Percentiles rank a stretch among this genome's conserved stretches.
phyloP scores from a whole-genome alignment of 2,113 vertebrate genomes.

The Syngnathus floridae region DNA sequence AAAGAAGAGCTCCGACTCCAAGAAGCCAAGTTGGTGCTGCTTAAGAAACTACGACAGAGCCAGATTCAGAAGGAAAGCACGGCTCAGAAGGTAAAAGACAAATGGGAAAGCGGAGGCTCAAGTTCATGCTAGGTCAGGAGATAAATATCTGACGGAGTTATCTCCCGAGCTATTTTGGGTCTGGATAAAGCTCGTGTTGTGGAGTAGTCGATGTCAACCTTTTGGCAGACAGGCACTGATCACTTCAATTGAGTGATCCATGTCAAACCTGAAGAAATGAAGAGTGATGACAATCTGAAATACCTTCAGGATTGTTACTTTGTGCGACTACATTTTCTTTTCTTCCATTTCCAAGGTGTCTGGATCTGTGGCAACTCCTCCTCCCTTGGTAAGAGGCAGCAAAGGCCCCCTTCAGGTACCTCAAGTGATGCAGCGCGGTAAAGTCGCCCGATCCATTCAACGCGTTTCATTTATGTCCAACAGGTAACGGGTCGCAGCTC shows the following conservation, averaged over 20 bases:
- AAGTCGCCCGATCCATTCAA: neutral
- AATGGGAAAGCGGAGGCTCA: neutral
- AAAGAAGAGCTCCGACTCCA: slow-evolving; percentile 91
- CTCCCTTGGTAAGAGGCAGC: slow-evolving; percentile 85
- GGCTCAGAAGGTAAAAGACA: slow-evolving; percentile 77
- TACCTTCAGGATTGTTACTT: neutral
- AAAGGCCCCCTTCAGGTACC: slow-evolving; percentile 85
- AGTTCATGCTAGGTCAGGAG: neutral
- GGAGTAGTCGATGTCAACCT: neutral
- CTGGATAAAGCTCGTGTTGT: neutral
- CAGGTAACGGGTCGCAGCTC: slow-evolving; percentile 76
- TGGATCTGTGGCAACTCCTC: slow-evolving; percentile 81
- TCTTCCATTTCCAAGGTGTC: slow-evolving; percentile 69
- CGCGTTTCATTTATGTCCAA: neutral
- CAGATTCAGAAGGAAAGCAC: slow-evolving; percentile 91
- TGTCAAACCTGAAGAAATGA: neutral
- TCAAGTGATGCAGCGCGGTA: neutral
- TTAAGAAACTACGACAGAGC: slow-evolving; percentile 95
- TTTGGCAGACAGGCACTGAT: neutral
- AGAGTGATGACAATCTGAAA: too few species aligned
- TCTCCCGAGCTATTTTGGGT: neutral
- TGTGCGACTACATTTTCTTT: slow-evolving; percentile 4
- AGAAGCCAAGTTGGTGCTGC: slow-evolving; percentile 90
- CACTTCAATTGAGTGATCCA: neutral
- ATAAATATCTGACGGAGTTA: neutral